Conservation (phyloP, 2,888 invertebrate genomes). For the Hybos culiciformis region DNA sequence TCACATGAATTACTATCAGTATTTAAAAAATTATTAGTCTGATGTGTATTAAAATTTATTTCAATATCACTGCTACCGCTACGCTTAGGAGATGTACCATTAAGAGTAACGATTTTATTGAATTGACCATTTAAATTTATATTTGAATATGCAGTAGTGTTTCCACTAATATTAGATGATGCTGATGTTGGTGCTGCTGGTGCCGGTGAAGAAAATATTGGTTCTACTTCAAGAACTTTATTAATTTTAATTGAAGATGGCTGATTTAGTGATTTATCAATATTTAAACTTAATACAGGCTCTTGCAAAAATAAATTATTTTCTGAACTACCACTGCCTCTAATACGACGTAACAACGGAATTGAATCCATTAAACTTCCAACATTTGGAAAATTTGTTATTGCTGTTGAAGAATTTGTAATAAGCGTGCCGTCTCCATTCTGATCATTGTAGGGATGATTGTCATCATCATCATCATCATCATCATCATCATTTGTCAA, state of each 20-base stretch:
- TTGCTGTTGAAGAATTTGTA: not conserved
- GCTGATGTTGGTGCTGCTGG: too few species aligned
- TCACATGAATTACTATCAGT: slow-evolving; percentile 35
- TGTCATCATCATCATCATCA: not conserved
- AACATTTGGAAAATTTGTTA: not conserved
- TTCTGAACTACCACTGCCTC: not conserved
- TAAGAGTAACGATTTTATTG: slow-evolving; percentile 30
- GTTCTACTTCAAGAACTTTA: slow-evolving; percentile 28
- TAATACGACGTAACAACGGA: slow-evolving; percentile 1
- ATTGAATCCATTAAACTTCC: slow-evolving; percentile 11
- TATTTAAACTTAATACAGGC: slow-evolving; percentile 32
- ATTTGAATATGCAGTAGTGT: slow-evolving; percentile 10
- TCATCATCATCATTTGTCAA: not conserved
- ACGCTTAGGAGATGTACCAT: slow-evolving; percentile 19
- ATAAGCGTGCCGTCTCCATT: not conserved
- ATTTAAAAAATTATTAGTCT: slow-evolving; percentile 18
- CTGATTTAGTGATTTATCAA: slow-evolving; percentile 34
- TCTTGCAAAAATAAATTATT: slow-evolving; percentile 34
- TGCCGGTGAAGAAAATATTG: slow-evolving; percentile 27
- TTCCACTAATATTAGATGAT: not conserved
- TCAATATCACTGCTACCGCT: slow-evolving; percentile 1
- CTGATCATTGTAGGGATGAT: not conserved
- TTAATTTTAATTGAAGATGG: slow-evolving; percentile 34
- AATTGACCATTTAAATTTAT: slow-evolving; percentile 29
- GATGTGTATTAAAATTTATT: not conserved